Evolutionary conservation across 2,113 vertebrate species (phyloP).

Genomic region (Eublepharis macularius): DNA sequence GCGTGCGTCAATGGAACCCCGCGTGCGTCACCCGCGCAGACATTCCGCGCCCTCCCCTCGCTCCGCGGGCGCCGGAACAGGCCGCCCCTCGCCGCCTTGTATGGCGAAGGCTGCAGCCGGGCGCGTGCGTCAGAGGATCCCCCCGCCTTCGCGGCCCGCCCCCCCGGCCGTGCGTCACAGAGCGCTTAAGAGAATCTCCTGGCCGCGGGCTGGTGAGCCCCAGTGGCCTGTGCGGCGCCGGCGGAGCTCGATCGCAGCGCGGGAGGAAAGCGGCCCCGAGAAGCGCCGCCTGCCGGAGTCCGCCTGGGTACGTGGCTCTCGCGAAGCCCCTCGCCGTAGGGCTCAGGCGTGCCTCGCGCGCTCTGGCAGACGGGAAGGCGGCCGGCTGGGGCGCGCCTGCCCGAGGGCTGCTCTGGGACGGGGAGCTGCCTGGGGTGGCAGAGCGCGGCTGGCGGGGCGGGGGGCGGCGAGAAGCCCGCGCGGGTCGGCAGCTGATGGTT

Average conservation of each 20-base stretch:
- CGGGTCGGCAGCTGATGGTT: neutral
- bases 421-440: too few relatives aligned
- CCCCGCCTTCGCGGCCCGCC: constrained; percentile 16
- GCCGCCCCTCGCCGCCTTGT: constrained; percentile 79
- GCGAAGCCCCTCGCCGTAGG: neutral
- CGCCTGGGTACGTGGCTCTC: neutral
- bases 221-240: constrained; percentile 36
- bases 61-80: constrained; percentile 80
- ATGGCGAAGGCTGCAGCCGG: constrained; percentile 70
- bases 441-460: neutral
- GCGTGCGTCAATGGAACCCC: constrained; percentile 96
- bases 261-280: too few relatives aligned
- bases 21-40: constrained; percentile 86
- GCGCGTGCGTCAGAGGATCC: constrained; percentile 43
- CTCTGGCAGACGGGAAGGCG: neutral
- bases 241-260: neutral
- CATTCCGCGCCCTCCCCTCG: constrained; percentile 67
- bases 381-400: too few relatives aligned
- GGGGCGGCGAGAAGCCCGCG: neutral
- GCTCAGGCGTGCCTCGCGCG: neutral
- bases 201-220: constrained; percentile 51
- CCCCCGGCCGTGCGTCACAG: constrained; percentile 79
- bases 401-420: too few relatives aligned
- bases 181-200: constrained; percentile 67
- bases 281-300: neutral